A percentile compares a stretch with the other conserved stretches of the same genome.
Conservation (phyloP, 2,888 invertebrate genomes). For the Cacoxenus indagator region DNA sequence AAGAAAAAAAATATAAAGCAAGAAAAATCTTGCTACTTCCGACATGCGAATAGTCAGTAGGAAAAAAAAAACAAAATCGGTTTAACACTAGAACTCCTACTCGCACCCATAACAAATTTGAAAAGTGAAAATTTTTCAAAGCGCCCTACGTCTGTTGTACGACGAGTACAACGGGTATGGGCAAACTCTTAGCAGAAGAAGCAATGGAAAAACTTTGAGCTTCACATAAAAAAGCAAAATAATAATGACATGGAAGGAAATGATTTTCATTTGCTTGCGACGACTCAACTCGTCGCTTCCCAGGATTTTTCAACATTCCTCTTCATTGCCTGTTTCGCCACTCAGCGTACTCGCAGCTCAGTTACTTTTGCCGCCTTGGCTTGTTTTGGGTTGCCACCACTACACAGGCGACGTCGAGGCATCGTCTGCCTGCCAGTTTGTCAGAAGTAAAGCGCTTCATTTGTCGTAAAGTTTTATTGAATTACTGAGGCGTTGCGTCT, state of each 20-base stretch:
- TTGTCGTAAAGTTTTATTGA: conserved; percentile 66
- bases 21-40: background rate
- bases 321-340: background rate
- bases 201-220: conserved; percentile 1
- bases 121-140: conserved; percentile 18
- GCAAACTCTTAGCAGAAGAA: background rate
- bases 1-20: background rate
- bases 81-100: conserved; percentile 9
- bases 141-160: background rate
- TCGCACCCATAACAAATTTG: background rate
- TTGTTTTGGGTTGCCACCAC: background rate
- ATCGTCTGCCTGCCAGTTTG: background rate
- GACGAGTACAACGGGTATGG: background rate
- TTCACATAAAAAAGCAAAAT: conserved; percentile 9
- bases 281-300: background rate
- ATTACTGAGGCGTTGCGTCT: conserved; percentile 52
- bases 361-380: background rate
- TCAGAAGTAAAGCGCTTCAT: conserved; percentile 48
- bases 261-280: conserved; percentile 46
- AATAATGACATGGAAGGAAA: conserved; percentile 54
- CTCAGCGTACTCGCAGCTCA: background rate
- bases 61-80: background rate
- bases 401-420: background rate
- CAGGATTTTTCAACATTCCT: background rate
- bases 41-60: background rate